Evolutionary conservation across 2,797 vertebrate species (phyloP).

Genomic region (Enteromius anoplus): DNA sequence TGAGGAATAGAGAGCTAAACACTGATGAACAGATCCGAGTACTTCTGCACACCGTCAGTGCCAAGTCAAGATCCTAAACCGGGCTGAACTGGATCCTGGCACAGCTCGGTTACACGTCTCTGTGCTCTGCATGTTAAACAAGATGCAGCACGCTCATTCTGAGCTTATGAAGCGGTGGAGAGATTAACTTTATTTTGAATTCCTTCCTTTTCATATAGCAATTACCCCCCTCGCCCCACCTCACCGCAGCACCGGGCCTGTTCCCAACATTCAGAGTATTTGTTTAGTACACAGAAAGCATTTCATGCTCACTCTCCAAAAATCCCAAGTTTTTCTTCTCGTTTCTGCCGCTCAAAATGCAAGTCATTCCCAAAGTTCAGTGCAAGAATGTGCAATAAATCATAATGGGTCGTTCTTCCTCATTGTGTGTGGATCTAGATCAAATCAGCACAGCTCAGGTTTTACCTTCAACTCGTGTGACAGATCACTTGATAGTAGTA

Average conservation of each 20-base stretch:
- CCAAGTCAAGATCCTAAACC: slow-evolving; percentile 37
- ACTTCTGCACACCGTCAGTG: not conserved
- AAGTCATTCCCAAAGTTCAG: slow-evolving; percentile 35
- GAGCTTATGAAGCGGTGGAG: slow-evolving; percentile 71
- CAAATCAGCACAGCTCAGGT: not conserved
- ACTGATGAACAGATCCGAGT: not conserved
- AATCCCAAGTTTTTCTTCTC: slow-evolving; percentile 61
- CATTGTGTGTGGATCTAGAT: not conserved
- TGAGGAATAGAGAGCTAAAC: slow-evolving; percentile 8
- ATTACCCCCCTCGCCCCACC: slow-evolving; percentile 65
- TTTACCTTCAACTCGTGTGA: slow-evolving; percentile 6
- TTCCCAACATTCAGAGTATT: slow-evolving; percentile 64
- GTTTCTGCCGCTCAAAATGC: not conserved
- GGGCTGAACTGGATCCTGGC: slow-evolving; percentile 60
- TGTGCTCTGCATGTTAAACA: slow-evolving; percentile 74
- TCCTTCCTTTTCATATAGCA: slow-evolving; percentile 81
- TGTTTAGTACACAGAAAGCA: slow-evolving; percentile 74
- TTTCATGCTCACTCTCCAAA: slow-evolving; percentile 58
- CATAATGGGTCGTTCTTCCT: not conserved
- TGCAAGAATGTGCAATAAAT: not conserved
- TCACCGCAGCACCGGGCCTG: slow-evolving; percentile 61
- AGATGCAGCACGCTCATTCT: slow-evolving; percentile 76
- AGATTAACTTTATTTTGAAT: slow-evolving; percentile 86
- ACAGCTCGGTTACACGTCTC: slow-evolving; percentile 66
- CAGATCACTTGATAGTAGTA: not conserved